These are phyloP conservation scores for Anolis apletophallus DNA, from an alignment of 2,797 vertebrate species.

Conservation along the genomic window DNA sequence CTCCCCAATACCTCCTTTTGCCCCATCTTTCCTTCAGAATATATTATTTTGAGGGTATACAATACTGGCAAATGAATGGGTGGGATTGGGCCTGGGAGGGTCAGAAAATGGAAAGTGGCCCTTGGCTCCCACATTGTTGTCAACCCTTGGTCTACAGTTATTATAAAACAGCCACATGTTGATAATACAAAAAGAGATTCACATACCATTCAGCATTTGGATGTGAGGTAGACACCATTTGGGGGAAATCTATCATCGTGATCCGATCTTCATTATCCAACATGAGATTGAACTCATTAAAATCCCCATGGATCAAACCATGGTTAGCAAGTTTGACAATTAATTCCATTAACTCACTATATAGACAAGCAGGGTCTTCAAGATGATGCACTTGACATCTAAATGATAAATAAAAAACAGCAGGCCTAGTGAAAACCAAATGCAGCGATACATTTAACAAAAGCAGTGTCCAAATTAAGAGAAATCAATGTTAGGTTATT, in stretches of 20 bases:
- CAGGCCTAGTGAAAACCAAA: background rate
- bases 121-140: too few relatives aligned
- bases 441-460: background rate
- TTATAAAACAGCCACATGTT: background rate
- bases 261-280: slow-evolving; percentile 90
- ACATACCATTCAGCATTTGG: slow-evolving; percentile 93
- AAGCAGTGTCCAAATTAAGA: background rate
- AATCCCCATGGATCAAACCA: slow-evolving; percentile 97
- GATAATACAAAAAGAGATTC: slow-evolving; percentile 23
- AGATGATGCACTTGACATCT: slow-evolving; percentile 90
- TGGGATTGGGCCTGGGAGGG: too few relatives aligned
- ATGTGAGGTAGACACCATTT: slow-evolving; percentile 98
- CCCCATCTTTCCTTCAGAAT: too few relatives aligned
- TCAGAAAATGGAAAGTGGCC: too few relatives aligned
- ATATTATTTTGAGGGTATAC: too few relatives aligned
- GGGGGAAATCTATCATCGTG: slow-evolving; percentile 98
- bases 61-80: too few relatives aligned
- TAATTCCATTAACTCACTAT: slow-evolving; percentile 95
- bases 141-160: background rate
- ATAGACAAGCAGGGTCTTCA: slow-evolving; percentile 88
- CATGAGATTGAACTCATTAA: slow-evolving; percentile 98
- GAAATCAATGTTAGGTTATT: background rate
- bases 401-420: slow-evolving; percentile 27
- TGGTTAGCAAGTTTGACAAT: slow-evolving; percentile 94
- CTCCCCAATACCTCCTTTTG: too few relatives aligned